phyloP scores from a whole-genome alignment of 1,140 invertebrate genomes.

The Drosophila nebulosa region DNA sequence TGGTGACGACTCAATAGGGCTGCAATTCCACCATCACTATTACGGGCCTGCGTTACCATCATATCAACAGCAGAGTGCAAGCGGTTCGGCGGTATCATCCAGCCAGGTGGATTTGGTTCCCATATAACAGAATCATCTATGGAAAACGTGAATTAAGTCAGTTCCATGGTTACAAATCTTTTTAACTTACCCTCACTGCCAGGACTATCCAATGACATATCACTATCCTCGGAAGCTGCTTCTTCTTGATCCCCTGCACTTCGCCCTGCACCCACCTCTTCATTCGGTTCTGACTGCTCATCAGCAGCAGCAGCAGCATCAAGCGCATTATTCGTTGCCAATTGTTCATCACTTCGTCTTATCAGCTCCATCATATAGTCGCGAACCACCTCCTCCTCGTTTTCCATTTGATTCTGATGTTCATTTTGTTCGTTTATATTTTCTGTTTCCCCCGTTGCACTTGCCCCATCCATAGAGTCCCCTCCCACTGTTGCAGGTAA shows the following conservation, averaged over 20 bases:
- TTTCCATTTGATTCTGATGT: not conserved
- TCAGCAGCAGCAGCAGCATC: not conserved
- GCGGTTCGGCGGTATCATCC: conserved; percentile 61
- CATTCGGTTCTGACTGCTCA: not conserved
- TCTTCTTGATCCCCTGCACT: conserved; percentile 10
- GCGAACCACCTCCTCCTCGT: not conserved
- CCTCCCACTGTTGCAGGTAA: not conserved
- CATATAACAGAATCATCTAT: conserved; percentile 52
- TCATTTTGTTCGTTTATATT: not conserved
- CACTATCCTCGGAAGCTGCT: conserved; percentile 19
- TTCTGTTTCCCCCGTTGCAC: conserved; percentile 1
- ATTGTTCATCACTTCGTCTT: not conserved
- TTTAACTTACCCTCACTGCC: conserved; percentile 52
- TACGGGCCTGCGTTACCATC: conserved; percentile 54
- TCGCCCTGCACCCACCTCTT: not conserved
- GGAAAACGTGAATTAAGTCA: not conserved
- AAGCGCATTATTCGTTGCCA: not conserved
- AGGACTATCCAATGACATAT: conserved; percentile 64
- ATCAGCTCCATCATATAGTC: not conserved
- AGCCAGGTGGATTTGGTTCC: conserved; percentile 44
- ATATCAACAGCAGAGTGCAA: conserved; percentile 53
- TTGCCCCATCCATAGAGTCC: not conserved
- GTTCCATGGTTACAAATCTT: no score
- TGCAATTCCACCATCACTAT: conserved; percentile 57
- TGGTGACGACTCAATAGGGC: conserved; percentile 57